phyloP scores from a whole-genome alignment of 2,797 vertebrate genomes.

The Neopelma chrysocephalum region DNA sequence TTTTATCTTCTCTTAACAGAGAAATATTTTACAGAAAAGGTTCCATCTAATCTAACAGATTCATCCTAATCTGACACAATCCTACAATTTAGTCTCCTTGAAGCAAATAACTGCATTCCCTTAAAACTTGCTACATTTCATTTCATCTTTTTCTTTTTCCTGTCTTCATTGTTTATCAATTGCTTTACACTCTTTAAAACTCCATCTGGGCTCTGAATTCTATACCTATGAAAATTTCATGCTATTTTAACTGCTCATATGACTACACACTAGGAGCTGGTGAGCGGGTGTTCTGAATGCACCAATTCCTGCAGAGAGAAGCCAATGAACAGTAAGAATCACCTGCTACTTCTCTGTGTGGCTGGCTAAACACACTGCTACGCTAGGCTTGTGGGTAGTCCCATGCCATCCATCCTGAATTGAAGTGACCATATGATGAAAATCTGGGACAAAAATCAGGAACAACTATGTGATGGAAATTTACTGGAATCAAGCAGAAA shows the following conservation, averaged over 20 bases:
- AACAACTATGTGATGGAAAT: neutral
- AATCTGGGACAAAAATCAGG: neutral
- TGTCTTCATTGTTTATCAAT: neutral
- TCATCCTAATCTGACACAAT: neutral
- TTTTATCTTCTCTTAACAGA: neutral
- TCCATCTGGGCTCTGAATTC: neutral
- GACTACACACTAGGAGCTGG: neutral
- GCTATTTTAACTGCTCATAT: neutral
- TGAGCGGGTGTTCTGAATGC: neutral
- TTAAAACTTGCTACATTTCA: neutral
- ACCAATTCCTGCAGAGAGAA: neutral
- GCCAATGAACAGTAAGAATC: neutral
- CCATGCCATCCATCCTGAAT: neutral
- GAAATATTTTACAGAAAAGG: neutral
- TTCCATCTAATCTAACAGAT: neutral
- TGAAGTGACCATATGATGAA: neutral
- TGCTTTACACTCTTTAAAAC: neutral
- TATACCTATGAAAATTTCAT: neutral
- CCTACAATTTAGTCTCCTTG: neutral
- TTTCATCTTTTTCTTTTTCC: neutral
- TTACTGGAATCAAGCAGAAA: neutral
- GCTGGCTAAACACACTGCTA: neutral
- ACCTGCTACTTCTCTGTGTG: neutral
- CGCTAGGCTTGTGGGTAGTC: neutral
- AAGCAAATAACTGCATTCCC: neutral